Evolutionary conservation across 2,113 vertebrate species (phyloP).

Genomic region (Semnornis frantzii): DNA sequence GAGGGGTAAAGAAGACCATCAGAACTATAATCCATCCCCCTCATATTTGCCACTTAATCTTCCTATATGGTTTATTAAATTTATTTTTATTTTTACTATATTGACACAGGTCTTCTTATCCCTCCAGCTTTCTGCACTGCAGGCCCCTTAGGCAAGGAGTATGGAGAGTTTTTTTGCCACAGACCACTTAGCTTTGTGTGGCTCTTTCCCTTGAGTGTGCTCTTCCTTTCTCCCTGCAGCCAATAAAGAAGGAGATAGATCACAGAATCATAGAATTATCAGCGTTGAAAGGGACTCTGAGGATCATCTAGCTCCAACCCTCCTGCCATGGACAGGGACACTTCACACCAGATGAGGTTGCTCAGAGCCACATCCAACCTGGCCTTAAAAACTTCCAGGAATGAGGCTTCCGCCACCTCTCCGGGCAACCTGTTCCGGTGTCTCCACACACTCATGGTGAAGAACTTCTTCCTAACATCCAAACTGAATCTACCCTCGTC

Average conservation of each 20-base stretch:
- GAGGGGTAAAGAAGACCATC: neutral
- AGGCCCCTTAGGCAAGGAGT: neutral
- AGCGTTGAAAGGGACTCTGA: too few species aligned
- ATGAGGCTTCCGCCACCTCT: too few species aligned
- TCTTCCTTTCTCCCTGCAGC: neutral
- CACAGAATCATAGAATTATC: too few species aligned
- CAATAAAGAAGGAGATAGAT: neutral
- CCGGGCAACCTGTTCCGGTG: too few species aligned
- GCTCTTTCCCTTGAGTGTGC: neutral
- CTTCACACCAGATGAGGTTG: too few species aligned
- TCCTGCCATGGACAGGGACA: too few species aligned
- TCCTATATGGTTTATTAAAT: neutral
- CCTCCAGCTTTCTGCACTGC: neutral
- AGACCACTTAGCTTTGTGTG: neutral
- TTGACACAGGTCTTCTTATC: neutral
- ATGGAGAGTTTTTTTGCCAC: neutral
- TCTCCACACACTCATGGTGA: too few species aligned
- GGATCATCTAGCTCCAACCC: too few species aligned
- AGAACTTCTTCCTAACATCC: too few species aligned
- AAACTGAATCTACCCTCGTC: too few species aligned
- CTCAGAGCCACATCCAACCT: too few species aligned
- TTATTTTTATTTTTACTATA: neutral
- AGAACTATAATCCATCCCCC: neutral
- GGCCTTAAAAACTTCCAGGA: too few species aligned
- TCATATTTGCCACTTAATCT: neutral